These are phyloP conservation scores for Motacilla alba DNA, from an alignment of 2,113 vertebrate genomes.

Conservation along the genomic window DNA sequence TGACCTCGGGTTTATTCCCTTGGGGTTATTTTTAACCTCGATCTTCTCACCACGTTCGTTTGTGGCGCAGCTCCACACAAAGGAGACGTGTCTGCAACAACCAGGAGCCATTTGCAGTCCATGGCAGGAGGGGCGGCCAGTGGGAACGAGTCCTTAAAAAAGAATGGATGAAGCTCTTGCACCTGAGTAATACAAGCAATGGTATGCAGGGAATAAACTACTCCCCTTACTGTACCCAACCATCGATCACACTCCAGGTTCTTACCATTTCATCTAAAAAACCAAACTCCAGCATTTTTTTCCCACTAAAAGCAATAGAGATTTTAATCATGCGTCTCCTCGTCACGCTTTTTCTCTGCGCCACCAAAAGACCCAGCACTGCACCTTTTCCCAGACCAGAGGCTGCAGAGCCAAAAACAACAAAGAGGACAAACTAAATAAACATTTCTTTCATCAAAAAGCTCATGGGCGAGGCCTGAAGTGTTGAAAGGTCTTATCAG, in stretches of 20 bases:
- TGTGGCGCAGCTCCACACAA: background rate
- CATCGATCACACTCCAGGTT: background rate
- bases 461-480: background rate
- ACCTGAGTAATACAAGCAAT: accelerated
- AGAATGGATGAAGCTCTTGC: background rate
- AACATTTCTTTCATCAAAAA: slow-evolving; percentile 14
- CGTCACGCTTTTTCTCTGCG: background rate
- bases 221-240: background rate
- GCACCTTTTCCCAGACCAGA: background rate
- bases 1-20: background rate
- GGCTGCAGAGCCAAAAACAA: background rate
- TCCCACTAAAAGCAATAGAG: background rate
- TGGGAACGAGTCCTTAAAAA: accelerated
- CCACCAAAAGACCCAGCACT: background rate
- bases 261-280: background rate
- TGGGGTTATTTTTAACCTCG: background rate
- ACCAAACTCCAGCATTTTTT: background rate
- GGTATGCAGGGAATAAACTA: background rate
- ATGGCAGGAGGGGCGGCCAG: accelerated
- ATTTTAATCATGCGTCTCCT: accelerated
- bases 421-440: background rate
- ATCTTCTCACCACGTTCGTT: background rate
- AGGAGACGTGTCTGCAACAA: background rate
- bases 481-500: background rate
- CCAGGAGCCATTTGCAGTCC: accelerated